Conservation (phyloP, 2,888 invertebrate genomes). For the Operophtera brumata region DNA sequence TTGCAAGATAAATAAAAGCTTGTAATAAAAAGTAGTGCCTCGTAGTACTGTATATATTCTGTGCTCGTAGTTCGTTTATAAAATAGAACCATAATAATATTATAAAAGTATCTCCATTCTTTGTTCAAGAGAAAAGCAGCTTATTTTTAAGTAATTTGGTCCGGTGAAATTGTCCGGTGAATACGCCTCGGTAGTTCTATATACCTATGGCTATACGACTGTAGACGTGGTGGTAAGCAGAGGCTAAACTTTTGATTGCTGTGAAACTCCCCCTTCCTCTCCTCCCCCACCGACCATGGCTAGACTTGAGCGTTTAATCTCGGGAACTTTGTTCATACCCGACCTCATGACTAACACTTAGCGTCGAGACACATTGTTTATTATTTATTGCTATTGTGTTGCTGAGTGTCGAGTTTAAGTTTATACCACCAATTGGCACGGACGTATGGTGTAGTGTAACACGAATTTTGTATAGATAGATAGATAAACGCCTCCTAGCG, state of each 20-base stretch:
- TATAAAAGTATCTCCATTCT: background rate
- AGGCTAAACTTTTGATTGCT: slow-evolving; percentile 35
- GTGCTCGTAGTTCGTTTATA: too few species aligned
- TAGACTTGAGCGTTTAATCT: slow-evolving; percentile 45
- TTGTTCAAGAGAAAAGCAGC: background rate
- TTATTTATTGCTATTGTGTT: slow-evolving; percentile 1
- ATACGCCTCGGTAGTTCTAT: slow-evolving; percentile 9
- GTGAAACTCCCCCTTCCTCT: background rate
- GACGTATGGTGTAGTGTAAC: too few species aligned
- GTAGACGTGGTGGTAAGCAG: slow-evolving; percentile 15
- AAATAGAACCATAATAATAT: too few species aligned
- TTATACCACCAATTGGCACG: too few species aligned
- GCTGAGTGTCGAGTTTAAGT: too few species aligned
- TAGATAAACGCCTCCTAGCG: too few species aligned
- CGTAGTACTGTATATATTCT: too few species aligned
- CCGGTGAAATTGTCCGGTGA: slow-evolving; percentile 6
- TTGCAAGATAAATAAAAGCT: too few species aligned
- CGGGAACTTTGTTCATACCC: slow-evolving; percentile 47
- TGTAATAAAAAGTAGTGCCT: too few species aligned
- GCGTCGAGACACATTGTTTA: slow-evolving; percentile 18
- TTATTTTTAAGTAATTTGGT: slow-evolving; percentile 6
- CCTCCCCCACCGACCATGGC: slow-evolving; percentile 13
- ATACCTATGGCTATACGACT: slow-evolving; percentile 7
- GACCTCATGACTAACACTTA: slow-evolving; percentile 17
- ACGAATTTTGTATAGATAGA: too few species aligned